Conservation (phyloP, 2,888 invertebrate species). For the Trimorus sp. region DNA sequence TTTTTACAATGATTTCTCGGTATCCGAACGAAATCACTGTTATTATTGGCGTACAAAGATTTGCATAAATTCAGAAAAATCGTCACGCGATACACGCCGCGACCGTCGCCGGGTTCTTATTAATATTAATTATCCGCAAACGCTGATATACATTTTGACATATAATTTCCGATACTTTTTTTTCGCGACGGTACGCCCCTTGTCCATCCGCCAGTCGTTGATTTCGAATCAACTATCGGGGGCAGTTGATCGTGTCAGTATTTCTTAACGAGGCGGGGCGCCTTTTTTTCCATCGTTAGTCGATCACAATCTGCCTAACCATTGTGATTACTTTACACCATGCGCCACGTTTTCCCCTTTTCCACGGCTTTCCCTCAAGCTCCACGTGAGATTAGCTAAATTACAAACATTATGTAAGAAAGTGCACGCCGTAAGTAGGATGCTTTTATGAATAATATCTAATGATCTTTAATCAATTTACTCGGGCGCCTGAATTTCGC, state of each 20-base stretch:
- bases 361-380: slow-evolving; percentile 2
- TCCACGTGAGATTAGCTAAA: neutral
- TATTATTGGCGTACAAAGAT: slow-evolving; percentile 28
- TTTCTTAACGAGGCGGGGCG: slow-evolving; percentile 76
- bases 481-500: neutral
- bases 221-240: slow-evolving; percentile 36
- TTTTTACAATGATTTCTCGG: slow-evolving; percentile 25
- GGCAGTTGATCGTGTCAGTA: slow-evolving; percentile 75
- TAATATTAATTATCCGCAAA: slow-evolving; percentile 53
- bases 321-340: slow-evolving; percentile 75
- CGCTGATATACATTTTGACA: slow-evolving; percentile 48
- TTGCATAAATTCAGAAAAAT: slow-evolving; percentile 45
- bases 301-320: slow-evolving; percentile 77
- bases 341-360: slow-evolving; percentile 50
- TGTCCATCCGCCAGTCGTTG: slow-evolving; percentile 42
- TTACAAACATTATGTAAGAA: neutral
- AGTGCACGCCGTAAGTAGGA: no score
- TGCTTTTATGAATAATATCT: slow-evolving; percentile 1
- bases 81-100: slow-evolving; percentile 48
- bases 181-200: slow-evolving; percentile 36
- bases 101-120: slow-evolving; percentile 45
- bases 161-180: slow-evolving; percentile 52
- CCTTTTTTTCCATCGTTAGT: slow-evolving; percentile 77
- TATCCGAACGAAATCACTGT: slow-evolving; percentile 25
- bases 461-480: slow-evolving; percentile 10